These are phyloP conservation scores for Cryptophagus acutangulus DNA, from an alignment of 2,888 invertebrate species.

Conservation along the genomic window DNA sequence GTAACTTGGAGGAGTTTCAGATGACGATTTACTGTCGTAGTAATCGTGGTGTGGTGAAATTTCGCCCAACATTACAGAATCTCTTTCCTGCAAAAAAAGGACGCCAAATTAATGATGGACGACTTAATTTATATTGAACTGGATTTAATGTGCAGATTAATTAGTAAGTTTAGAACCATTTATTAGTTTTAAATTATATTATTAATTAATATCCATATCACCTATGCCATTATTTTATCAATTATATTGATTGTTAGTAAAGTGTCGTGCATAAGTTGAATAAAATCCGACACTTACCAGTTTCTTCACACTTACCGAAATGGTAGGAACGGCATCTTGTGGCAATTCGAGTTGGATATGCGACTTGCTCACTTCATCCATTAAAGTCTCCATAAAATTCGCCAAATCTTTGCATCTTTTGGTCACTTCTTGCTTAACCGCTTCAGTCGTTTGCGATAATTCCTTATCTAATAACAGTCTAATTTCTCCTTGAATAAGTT, in stretches of 20 bases:
- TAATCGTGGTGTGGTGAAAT: slow-evolving; percentile 81
- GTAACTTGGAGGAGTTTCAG: slow-evolving; percentile 77
- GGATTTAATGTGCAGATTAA: not conserved
- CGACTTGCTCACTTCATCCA: slow-evolving; percentile 60
- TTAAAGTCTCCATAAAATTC: slow-evolving; percentile 68
- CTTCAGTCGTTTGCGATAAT: slow-evolving; percentile 46
- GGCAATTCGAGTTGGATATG: slow-evolving; percentile 57
- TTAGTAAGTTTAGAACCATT: not conserved
- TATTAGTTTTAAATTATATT: too few species aligned
- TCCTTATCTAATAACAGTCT: slow-evolving; percentile 60
- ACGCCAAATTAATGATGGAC: not conserved
- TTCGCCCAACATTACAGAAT: slow-evolving; percentile 77
- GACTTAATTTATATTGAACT: not conserved
- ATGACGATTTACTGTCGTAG: slow-evolving; percentile 72
- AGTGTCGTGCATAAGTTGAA: too few species aligned
- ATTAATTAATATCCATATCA: too few species aligned
- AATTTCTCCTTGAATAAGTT: slow-evolving; percentile 62
- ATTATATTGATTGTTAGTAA: too few species aligned
- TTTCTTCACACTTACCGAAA: slow-evolving; percentile 55
- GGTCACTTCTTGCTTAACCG: slow-evolving; percentile 60
- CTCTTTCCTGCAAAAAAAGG: slow-evolving; percentile 59
- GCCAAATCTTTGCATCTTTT: slow-evolving; percentile 70
- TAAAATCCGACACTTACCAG: slow-evolving; percentile 32
- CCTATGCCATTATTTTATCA: too few species aligned
- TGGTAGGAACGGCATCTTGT: slow-evolving; percentile 57